Percentiles rank a stretch among this genome's conserved stretches.
Evolutionary conservation across 1,140 invertebrate species (phyloP).

Genomic region (Drosophila funebris): DNA sequence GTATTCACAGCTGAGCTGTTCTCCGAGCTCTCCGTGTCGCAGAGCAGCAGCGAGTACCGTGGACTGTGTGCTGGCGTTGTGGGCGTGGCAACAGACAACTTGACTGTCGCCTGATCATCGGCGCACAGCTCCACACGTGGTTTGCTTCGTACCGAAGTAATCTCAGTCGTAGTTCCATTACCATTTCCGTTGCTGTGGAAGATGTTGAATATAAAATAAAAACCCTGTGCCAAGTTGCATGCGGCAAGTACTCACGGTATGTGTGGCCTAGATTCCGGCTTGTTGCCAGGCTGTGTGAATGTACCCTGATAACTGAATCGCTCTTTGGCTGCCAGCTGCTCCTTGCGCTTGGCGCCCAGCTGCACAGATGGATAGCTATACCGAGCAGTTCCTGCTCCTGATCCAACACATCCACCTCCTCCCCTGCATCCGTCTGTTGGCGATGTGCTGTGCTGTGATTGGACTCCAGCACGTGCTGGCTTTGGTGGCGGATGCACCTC

Average conservation of each 20-base stretch:
- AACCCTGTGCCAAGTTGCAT: not conserved
- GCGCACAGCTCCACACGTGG: constrained; percentile 27
- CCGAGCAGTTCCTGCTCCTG: constrained; percentile 41
- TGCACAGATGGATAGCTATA: constrained; percentile 83
- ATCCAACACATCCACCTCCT: not conserved
- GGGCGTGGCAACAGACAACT: constrained; percentile 71
- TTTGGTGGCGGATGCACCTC: constrained; percentile 81
- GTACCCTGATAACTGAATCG: constrained; percentile 82
- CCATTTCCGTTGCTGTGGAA: constrained; percentile 44
- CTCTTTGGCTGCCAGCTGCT: constrained; percentile 72
- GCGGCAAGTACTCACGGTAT: constrained; percentile 42
- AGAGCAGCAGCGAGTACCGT: constrained; percentile 76
- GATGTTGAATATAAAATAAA: not conserved
- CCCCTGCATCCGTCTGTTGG: constrained; percentile 4
- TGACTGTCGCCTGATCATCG: constrained; percentile 38
- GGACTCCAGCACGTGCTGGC: constrained; percentile 48
- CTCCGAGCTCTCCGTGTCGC: constrained; percentile 78
- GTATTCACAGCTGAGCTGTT: constrained; percentile 81
- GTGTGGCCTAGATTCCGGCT: constrained; percentile 26
- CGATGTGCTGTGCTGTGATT: too few species aligned
- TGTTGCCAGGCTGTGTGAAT: constrained; percentile 43
- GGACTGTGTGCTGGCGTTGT: constrained; percentile 78
- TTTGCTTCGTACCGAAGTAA: constrained; percentile 16
- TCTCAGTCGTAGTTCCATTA: constrained; percentile 44
- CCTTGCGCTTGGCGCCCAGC: constrained; percentile 76